Evolutionary conservation across 2,797 vertebrate genomes (phyloP).

Genomic region (Sebastes vulpes): DNA sequence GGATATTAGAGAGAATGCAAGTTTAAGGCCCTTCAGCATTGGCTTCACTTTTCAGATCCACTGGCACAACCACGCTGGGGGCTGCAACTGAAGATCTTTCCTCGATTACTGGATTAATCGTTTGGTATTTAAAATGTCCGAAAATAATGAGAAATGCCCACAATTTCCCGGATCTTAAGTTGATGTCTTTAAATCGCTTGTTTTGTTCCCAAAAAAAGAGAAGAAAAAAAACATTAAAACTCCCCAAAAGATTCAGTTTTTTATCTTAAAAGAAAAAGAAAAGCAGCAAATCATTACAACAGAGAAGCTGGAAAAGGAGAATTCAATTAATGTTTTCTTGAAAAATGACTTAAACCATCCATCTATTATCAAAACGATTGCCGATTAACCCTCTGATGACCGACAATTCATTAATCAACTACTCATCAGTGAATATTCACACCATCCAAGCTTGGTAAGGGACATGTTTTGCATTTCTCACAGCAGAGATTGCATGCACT

Average conservation of each 20-base stretch:
- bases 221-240: neutral
- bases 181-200: neutral
- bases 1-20: accelerated
- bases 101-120: too few species aligned
- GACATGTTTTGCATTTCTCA: too few species aligned
- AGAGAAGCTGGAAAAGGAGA: neutral
- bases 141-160: too few species aligned
- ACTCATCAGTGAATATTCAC: too few species aligned
- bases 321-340: accelerated
- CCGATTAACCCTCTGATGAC: neutral
- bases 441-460: accelerated
- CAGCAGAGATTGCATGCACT: too few species aligned
- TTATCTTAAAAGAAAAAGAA: neutral
- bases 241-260: neutral
- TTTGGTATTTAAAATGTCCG: too few species aligned
- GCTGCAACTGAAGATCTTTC: too few species aligned
- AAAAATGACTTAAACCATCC: neutral
- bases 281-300: neutral
- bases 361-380: neutral
- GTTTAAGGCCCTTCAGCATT: too few species aligned
- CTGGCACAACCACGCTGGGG: too few species aligned
- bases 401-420: too few species aligned
- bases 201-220: neutral
- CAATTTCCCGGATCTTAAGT: neutral
- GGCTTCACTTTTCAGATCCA: too few species aligned